A percentile compares a stretch with the other conserved stretches of the same genome.
These are phyloP conservation scores for Pitta sordida DNA, from an alignment of 2,113 vertebrate genomes.

Conservation along the genomic window DNA sequence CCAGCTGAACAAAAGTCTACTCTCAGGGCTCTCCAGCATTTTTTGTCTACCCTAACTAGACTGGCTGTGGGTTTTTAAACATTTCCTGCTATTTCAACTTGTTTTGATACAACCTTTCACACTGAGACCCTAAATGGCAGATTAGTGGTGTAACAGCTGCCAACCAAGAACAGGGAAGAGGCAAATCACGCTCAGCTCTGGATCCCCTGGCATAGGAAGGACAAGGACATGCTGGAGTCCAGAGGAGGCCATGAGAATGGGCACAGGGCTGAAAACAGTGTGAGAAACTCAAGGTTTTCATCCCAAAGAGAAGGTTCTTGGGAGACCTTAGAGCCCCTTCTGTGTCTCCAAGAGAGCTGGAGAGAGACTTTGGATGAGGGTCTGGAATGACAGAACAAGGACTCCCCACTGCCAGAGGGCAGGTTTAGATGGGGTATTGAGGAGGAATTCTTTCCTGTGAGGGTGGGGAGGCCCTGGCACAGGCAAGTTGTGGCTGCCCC, in stretches of 20 bases:
- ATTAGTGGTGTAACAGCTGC: accelerated
- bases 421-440: accelerated
- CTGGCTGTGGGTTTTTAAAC: background rate
- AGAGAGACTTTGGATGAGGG: background rate
- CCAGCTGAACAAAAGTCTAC: background rate
- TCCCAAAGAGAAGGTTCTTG: no score
- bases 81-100: background rate
- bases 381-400: background rate
- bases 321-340: no score
- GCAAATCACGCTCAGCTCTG: background rate
- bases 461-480: background rate
- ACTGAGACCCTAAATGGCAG: no score
- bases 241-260: background rate
- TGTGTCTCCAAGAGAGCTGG: background rate
- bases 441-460: background rate
- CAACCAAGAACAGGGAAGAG: background rate
- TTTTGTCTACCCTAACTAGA: background rate
- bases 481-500: background rate
- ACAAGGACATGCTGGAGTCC: background rate
- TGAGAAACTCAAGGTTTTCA: background rate
- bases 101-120: background rate
- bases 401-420: background rate
- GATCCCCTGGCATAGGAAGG: background rate
- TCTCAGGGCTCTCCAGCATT: background rate
- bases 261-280: background rate